Base-by-base conservation (phyloP, 30 jellyfish, hydroid and myxozoan species). In the Aurelia coerulea region DNA sequence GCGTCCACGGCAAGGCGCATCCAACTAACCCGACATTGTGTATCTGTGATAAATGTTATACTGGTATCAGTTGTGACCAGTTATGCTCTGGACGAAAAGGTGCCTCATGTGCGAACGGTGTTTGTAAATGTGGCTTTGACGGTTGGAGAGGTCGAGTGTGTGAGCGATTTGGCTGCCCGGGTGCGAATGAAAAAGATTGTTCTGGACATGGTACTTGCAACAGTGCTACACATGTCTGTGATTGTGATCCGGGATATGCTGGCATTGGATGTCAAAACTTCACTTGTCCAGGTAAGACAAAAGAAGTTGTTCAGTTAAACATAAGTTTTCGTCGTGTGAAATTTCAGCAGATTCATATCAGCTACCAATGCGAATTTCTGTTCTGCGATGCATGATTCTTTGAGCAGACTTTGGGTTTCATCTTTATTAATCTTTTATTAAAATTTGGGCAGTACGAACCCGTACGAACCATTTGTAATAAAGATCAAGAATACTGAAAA, bases 121-220 rank as follows among this genome's bases (percentile, higher is more conserved):
- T 23, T 5, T 85, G 94, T 53, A 85, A 63, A 52, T 85, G 94
- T 34, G 94, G 94, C 2, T 85, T 85, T 34, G 94, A 85, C 34
- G 94, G 94, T 65, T 85, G 94, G 94, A 85, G 94, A 74, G 94
- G 94, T 29, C 83, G 65, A 54, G 66, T 60, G 6, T 85, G 94
- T 53, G 84, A 74, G 41, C 65, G 94, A 54, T 51, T 49, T 50
- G 94, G 94, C n/a, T 85, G 94, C 54, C 94, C 94, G 10, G 94
- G 94, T 4, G 69, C 65, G 5, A 74, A 85, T 33, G 94, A 85
- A 53, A 39, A 13, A 51, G 94, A 85, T 54, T 85, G 94, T 62
- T 73, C 94, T 58, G 94, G 94, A 50, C 94, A 85, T 34, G 94
- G 94, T 1, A 85, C 94, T 2, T 85, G 94, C 68, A 74, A 62